Evolutionary conservation across 2,113 vertebrate species (phyloP), one percentile per base, ranked within the genome.

Genomic region (Psettodes erumei): DNA sequence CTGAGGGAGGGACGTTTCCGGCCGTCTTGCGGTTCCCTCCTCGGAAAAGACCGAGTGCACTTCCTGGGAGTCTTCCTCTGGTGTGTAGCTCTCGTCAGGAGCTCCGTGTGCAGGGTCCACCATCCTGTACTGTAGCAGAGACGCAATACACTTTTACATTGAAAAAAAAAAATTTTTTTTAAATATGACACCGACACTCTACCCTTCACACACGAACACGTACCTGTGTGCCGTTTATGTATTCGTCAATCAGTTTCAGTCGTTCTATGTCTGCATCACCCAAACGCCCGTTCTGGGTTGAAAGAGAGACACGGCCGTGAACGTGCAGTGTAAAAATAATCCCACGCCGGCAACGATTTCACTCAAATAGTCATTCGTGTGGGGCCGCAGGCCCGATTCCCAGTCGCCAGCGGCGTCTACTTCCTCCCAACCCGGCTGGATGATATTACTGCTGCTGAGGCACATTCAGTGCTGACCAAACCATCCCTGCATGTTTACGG

Each of bases 241-340:
- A 97, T 51, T 96, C 87, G 94, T 97, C 96, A 65, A 93, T 93
- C 3, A 96, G 94, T 70, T 97, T 97, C 90, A 97, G 94, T 71
- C 96, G 94, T 55, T 98, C 96, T 93, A 96, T 93, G 91, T 98
- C 96, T 91, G 95, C 96, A 97, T 98, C 95, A 79, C 96, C 91
- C 90, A 98, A 94, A 85, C 95, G 94, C 77, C 97, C 95, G 94
- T 98, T 98, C 96, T 98, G 93, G 87, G 89, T 66, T 25, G n/a
- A 75, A 59, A 84, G 13, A 59, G 33, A 50, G 40, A 69, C 7
- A 21, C 18, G 38, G 51, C 2, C 10, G 40, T 48, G 2, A 75
- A 62, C 12, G 33, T 5, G 15, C 1, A n/a, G 3, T 30, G 13
- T 21, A 21, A 21, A 21, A 66, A 42, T 27, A 53, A 60, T 9